Base-by-base conservation (phyloP, 2,888 invertebrate genomes). In the Pollenia griseotomentosa region DNA sequence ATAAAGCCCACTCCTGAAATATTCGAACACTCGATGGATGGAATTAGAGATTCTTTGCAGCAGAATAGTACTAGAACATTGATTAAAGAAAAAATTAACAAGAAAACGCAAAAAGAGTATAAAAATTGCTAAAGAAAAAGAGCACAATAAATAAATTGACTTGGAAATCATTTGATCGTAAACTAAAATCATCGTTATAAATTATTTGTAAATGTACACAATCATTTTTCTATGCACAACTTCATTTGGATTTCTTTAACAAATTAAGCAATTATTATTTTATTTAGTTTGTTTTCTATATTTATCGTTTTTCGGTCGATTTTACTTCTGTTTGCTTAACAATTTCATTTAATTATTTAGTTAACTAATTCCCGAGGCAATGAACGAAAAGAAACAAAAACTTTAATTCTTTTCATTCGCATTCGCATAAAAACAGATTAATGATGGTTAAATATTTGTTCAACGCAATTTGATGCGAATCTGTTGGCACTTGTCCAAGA, bases 401-500 rank as follows among this genome's bases (percentile, higher is more conserved):
- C 12, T 59, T 74, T 66, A 66, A 48, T 53, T 68, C 19, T 55
- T 14, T 74, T 71, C 33, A 53, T 63, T 46, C 19, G 11, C 42
- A 57, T 73, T 71, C 6, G 19, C 77, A 68, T 68, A 68, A 81
- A 84, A 68, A 53, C 42, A 66, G 77, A 81, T 81, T 81, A 84
- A 87, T 66, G 68, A 84, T 87, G 73, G 23, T 81, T 61, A 84
- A 84, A 87, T 77, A 73, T 84, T 78, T 84, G 66, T 74, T 81
- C 55, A 63, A 78, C 80, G 65, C 81, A 77, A 78, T 77, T 87
- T 81, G 77, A 87, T 83, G 33, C 48, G 66, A 53, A 59, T 75
- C 74, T 61, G 51, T 33, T 42, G 51, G 23, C 40, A 53, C 12
- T 57, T 66, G 33, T 12, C 48, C 33, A 57, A 78, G 19, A 65